Conservation (phyloP, 2,888 invertebrate genomes). For the Ornithoptera priamus region DNA sequence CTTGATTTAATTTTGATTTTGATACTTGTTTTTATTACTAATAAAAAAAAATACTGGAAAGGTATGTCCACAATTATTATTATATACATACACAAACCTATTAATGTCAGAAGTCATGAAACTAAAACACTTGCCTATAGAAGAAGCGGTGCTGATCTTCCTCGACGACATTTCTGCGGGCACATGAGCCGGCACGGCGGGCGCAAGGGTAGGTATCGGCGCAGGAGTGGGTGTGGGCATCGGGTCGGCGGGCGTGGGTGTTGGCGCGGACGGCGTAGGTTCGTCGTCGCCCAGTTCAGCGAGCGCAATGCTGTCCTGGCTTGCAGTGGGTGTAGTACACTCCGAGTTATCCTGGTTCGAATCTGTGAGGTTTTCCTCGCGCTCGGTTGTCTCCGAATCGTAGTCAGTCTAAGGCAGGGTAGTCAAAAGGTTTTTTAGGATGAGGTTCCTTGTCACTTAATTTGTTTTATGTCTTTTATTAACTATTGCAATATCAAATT, state of each 20-base stretch:
- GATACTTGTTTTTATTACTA: too few relatives aligned
- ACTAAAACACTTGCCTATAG: conserved; percentile 54
- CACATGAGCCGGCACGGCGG: conserved; percentile 24
- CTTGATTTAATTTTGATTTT: too few relatives aligned
- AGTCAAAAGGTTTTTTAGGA: too few relatives aligned
- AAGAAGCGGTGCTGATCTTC: conserved; percentile 73
- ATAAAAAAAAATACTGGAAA: too few relatives aligned
- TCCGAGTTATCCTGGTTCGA: conserved; percentile 78
- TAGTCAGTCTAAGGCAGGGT: conserved; percentile 62
- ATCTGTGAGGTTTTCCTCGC: conserved; percentile 75
- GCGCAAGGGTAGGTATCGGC: conserved; percentile 30
- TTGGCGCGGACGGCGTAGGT: conserved; percentile 39
- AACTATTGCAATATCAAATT: too few relatives aligned
- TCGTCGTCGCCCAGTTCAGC: conserved; percentile 63
- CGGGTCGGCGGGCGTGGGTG: conserved; percentile 20
- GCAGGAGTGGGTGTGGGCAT: conserved; percentile 19
- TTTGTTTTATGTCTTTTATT: too few relatives aligned
- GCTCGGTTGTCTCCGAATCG: conserved; percentile 75
- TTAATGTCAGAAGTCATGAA: background rate
- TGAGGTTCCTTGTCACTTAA: too few relatives aligned
- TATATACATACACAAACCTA: too few relatives aligned
- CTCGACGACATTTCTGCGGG: conserved; percentile 35
- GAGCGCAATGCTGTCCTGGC: conserved; percentile 69
- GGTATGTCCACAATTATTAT: too few relatives aligned
- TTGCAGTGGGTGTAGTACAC: conserved; percentile 76